Evolutionary conservation across 2,888 invertebrate genomes (phyloP).

Genomic region (Caenorhabditis sp.): DNA sequence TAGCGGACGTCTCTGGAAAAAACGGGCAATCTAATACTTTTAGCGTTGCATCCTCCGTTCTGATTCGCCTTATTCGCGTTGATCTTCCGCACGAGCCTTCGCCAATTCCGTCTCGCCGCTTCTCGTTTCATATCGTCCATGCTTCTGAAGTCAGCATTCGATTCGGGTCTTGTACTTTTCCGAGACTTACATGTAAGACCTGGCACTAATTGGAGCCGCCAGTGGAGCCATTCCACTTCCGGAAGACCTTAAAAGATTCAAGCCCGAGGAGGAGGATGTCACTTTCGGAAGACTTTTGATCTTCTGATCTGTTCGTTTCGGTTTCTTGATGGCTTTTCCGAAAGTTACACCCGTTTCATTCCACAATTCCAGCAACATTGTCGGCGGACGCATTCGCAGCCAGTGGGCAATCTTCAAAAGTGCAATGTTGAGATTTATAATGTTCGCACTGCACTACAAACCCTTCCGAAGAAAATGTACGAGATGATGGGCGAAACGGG

Average conservation of each 20-base stretch:
- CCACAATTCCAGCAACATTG: conserved; percentile 76
- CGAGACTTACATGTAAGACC: conserved; percentile 45
- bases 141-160: conserved; percentile 27
- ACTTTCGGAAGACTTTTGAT: conserved; percentile 32
- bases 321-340: conserved; percentile 31
- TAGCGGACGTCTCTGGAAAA: neutral
- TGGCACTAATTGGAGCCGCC: conserved; percentile 53
- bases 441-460: neutral
- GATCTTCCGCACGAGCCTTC: conserved; percentile 63
- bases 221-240: conserved; percentile 50
- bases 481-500: conserved; percentile 76
- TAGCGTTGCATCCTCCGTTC: conserved; percentile 4
- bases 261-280: conserved; percentile 41
- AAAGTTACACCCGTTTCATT: conserved; percentile 66
- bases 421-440: neutral
- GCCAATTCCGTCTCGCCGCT: conserved; percentile 67
- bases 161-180: neutral
- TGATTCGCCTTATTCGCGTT: conserved; percentile 17
- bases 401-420: conserved; percentile 71
- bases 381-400: conserved; percentile 75
- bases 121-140: conserved; percentile 50
- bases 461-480: conserved; percentile 77
- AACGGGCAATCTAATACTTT: neutral
- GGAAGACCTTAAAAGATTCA: conserved; percentile 28
- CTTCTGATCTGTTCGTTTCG: conserved; percentile 2